Base-by-base conservation (phyloP, 2,797 vertebrate species). In the Aselliscus stoliczkanus region DNA sequence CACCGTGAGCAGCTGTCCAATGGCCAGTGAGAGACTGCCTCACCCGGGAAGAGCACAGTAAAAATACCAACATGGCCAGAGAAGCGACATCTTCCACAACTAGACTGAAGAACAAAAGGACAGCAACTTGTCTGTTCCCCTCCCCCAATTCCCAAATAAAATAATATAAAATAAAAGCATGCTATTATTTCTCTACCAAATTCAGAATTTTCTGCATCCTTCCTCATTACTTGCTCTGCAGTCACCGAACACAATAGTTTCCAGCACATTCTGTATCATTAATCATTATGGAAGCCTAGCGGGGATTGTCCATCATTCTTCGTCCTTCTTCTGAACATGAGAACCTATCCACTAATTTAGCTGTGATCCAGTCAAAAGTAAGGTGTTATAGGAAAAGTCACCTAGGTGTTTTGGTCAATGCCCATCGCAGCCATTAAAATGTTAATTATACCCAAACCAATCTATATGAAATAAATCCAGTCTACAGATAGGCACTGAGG, bases 131-230 rank as follows among this genome's bases (percentile, higher is more conserved):
- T n/a, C n/a, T n/a, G n/a, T n/a, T n/a, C n/a, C n/a, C n/a, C n/a
- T n/a, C n/a, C n/a, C n/a, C n/a, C n/a, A n/a, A n/a, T n/a, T n/a
- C n/a, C n/a, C n/a, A n/a, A n/a, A n/a, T n/a, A n/a, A n/a, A n/a
- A n/a, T n/a, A n/a, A n/a, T n/a, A n/a, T n/a, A n/a, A n/a, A n/a
- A n/a, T 67, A 77, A 90, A 96, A 92, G 18, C 23, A 54, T 80
- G 31, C 54, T 86, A 85, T 72, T 96, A 47, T 93, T 83, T 94
- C 83, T 70, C 83, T 70, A 95, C 75, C 70, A 89, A 83, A 96
- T 70, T 70, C 60, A 79, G 58, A 83, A 54, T 93, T 93, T 81
- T 93, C 56, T 67, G 54, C 18, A 58, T 27, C 88, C 20, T 69
- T 37, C 58, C 64, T 92, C 72, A 94, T 91, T 86, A 85, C 69